Percentiles rank a stretch among this genome's conserved stretches.
phyloP scores from a whole-genome alignment of 2,797 vertebrate genomes.

The Echiichthys vipera region DNA sequence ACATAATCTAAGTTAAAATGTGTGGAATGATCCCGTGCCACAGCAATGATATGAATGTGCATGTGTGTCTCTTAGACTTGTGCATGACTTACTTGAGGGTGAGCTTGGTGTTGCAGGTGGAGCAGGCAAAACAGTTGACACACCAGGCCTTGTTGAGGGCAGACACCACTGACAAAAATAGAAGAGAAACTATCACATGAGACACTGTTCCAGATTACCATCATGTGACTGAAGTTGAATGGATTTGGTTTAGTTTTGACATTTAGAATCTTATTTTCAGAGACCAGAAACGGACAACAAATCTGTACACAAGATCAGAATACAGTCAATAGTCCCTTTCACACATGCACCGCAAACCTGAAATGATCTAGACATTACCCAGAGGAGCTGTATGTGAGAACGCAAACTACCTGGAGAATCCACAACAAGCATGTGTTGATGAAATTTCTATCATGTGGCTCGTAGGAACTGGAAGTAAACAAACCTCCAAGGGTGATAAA shows the following conservation, averaged over 20 bases:
- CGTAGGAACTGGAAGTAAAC: no score
- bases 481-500: no score
- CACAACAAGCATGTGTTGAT: no score
- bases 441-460: no score
- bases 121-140: constrained; percentile 97
- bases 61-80: not conserved
- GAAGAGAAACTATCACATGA: constrained; percentile 13
- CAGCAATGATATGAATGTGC: not conserved
- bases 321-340: no score
- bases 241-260: not conserved
- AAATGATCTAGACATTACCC: no score
- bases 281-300: not conserved
- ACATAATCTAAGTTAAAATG: not conserved
- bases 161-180: constrained; percentile 89
- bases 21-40: not conserved
- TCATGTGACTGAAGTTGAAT: constrained; percentile 1
- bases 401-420: no score
- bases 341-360: no score
- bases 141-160: constrained; percentile 99
- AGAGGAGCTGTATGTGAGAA: no score
- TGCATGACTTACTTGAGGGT: constrained; percentile 95
- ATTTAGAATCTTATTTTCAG: not conserved
- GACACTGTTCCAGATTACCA: not conserved
- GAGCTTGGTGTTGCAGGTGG: constrained; percentile 98
- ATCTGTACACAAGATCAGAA: not conserved